These are phyloP conservation scores for Scaptomyza reducta DNA, from an alignment of 2,888 invertebrate species.

Conservation along the genomic window DNA sequence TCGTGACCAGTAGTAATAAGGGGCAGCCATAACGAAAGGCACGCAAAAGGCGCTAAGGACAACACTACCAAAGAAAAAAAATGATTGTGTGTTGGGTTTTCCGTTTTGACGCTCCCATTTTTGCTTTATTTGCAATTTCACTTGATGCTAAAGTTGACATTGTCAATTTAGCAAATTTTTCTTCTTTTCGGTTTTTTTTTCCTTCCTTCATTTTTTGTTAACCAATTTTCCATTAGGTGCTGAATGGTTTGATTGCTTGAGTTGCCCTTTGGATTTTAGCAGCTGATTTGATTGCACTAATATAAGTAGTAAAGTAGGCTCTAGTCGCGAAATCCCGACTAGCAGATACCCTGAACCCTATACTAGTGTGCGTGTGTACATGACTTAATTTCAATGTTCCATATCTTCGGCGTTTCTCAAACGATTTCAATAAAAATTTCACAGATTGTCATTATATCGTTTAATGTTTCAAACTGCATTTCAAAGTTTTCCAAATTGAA, in stretches of 20 bases:
- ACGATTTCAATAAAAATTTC: too few relatives aligned
- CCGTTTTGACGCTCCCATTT: slow-evolving; percentile 50
- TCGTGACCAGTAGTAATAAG: slow-evolving; percentile 30
- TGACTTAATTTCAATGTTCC: too few relatives aligned
- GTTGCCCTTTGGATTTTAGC: slow-evolving; percentile 47
- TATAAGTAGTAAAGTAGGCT: too few relatives aligned
- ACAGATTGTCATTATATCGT: too few relatives aligned
- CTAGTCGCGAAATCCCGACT: too few relatives aligned
- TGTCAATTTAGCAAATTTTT: slow-evolving; percentile 68
- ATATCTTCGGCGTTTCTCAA: too few relatives aligned
- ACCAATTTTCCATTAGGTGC: slow-evolving; percentile 61
- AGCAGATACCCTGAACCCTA: too few relatives aligned
- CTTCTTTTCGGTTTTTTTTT: slow-evolving; percentile 6
- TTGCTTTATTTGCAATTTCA: slow-evolving; percentile 65
- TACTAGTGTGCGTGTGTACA: too few relatives aligned
- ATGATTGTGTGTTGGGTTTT: slow-evolving; percentile 56
- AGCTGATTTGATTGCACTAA: slow-evolving; percentile 43
- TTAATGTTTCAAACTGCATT: too few relatives aligned
- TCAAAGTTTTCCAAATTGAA: too few relatives aligned
- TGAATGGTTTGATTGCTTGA: slow-evolving; percentile 62
- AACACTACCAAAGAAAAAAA: slow-evolving; percentile 31
- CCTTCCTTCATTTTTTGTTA: slow-evolving; percentile 16
- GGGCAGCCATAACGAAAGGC: slow-evolving; percentile 11
- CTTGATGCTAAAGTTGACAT: slow-evolving; percentile 71
- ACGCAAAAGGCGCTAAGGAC: slow-evolving; percentile 50